Evolutionary conservation across 2,888 invertebrate species (phyloP).

Genomic region (Eulithis prunata): DNA sequence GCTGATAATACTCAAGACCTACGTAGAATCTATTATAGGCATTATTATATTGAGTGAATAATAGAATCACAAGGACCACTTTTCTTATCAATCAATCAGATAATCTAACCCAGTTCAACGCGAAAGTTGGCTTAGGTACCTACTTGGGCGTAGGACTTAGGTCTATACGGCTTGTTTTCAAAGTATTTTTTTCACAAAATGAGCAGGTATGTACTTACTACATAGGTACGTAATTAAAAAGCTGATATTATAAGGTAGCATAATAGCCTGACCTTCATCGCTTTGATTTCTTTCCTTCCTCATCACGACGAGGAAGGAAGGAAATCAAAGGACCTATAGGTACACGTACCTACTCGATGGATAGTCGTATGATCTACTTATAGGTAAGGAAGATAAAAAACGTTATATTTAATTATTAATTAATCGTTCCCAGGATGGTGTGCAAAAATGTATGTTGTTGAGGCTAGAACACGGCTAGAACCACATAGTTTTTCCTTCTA

Average conservation of each 20-base stretch:
- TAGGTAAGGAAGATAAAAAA: constrained; percentile 6
- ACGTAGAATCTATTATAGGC: no score
- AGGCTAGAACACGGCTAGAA: no score
- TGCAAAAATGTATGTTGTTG: constrained; percentile 1
- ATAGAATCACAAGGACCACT: neutral
- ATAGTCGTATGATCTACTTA: neutral
- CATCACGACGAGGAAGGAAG: constrained; percentile 14
- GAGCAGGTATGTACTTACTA: neutral
- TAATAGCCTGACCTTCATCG: constrained; percentile 2
- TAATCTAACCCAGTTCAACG: no score
- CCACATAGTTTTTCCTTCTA: no score
- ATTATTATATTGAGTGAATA: neutral
- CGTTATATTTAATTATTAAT: neutral
- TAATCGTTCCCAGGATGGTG: constrained; percentile 5
- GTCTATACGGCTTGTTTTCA: no score
- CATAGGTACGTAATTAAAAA: neutral
- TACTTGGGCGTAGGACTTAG: no score
- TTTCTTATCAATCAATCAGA: neutral
- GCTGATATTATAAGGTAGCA: neutral
- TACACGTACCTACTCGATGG: neutral
- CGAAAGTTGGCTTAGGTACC: neutral
- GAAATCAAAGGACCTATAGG: constrained; percentile 10
- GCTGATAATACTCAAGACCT: no score
- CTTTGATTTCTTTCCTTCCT: neutral
- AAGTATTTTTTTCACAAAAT: neutral